phyloP scores from a whole-genome alignment of 2,797 vertebrate genomes.

The Poecilia wingei region DNA sequence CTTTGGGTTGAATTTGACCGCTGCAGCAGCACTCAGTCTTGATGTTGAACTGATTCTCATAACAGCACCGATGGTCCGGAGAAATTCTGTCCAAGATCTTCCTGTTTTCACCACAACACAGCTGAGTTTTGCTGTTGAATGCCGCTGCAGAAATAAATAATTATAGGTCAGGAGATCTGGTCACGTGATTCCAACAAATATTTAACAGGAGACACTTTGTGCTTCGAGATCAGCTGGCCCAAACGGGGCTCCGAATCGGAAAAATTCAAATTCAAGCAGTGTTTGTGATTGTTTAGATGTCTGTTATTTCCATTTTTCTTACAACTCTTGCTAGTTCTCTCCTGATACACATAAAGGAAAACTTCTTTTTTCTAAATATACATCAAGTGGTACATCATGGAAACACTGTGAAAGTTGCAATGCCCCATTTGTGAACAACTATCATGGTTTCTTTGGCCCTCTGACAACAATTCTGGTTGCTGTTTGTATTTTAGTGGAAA shows the following conservation, averaged over 20 bases:
- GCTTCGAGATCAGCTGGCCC: neutral
- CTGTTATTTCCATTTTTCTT: neutral
- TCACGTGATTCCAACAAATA: neutral
- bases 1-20: fast-evolving
- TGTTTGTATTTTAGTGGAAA: neutral
- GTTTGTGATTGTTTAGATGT: neutral
- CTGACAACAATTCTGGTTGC: neutral
- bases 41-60: fast-evolving
- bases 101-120: neutral
- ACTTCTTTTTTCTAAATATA: neutral
- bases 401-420: neutral
- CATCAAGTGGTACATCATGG: neutral
- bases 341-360: neutral
- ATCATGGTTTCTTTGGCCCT: neutral
- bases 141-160: neutral
- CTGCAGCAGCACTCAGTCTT: constrained; percentile 4
- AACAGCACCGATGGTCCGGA: neutral
- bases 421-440: neutral
- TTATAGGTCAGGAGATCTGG: neutral
- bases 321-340: neutral
- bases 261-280: neutral
- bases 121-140: neutral
- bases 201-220: neutral
- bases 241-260: neutral
- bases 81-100: neutral